Evolutionary conservation across 2,888 invertebrate species (phyloP), one percentile per base, ranked within the genome.

Genomic region (Drosophila neonasuta): DNA sequence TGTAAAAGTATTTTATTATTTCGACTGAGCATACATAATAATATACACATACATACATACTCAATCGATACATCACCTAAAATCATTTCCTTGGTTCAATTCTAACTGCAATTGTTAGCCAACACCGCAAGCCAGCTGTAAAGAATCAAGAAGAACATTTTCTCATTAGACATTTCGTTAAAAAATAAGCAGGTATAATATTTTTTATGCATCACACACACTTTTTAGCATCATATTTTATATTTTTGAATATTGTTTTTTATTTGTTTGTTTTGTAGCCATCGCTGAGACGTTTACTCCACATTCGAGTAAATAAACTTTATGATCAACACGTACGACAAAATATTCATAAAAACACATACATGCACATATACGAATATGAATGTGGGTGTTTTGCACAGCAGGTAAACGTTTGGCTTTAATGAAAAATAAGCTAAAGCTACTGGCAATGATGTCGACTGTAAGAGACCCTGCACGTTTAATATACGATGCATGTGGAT

Each of bases 181-280:
- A 58, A 20, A 30, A 13, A 44, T 34, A 44, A 24, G 24, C 13
- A 29, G 30, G 11, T 41, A 39, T 24, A 11, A 9, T 80, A 77
- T 81, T 79, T 83, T 81, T 81, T 78, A 80, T 84, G 79, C 58
- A 44, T 68, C 77, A 67, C 82, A 79, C 80, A 85, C 70, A 74
- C 74, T 79, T 82, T 46, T 58, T 52, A 46, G 60, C 67, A 69
- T 61, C 71, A 60, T 62, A 77, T 83, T 83, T 86, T 77, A 74
- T 80, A 65, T 71, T 86, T 77, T 77, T 60, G 80, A 80, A 82
- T 80, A 86, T 80, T 71, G 83, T 86, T 77, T 86, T 74, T 85
- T 84, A 76, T 84, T 70, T 76, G 69, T 78, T 80, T 81, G 75
- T 68, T 78, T 77, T 75, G 42, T 55, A 48, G 45, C 41, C 68